These are phyloP conservation scores for Stenopsyche tienmushanensis DNA, from an alignment of 1,140 invertebrate species.

Conservation along the genomic window DNA sequence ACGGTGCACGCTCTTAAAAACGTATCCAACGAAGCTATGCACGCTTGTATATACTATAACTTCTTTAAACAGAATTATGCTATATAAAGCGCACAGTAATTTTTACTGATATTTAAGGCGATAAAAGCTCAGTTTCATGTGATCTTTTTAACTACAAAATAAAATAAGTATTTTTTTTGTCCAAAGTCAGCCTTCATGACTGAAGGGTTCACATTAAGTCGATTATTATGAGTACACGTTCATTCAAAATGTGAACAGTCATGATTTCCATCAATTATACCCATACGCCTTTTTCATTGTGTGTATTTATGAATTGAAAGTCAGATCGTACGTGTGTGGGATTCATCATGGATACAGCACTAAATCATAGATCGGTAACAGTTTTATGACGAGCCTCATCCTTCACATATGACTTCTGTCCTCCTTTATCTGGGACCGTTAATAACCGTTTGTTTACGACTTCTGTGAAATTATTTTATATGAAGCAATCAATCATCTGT, in stretches of 20 bases:
- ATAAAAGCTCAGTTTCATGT: too few relatives aligned
- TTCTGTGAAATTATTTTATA: constrained; percentile 40
- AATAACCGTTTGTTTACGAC: constrained; percentile 38
- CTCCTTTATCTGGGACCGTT: constrained; percentile 24
- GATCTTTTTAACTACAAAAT: too few relatives aligned
- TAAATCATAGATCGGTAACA: constrained; percentile 30
- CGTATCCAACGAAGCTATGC: too few relatives aligned
- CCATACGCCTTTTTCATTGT: neutral
- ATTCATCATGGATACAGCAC: neutral
- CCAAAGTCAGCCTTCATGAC: too few relatives aligned
- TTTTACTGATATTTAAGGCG: too few relatives aligned
- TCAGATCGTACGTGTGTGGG: neutral
- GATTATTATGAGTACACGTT: too few relatives aligned
- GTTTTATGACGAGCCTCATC: constrained; percentile 20
- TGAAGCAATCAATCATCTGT: constrained; percentile 38
- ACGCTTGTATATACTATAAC: too few relatives aligned
- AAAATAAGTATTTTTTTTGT: too few relatives aligned
- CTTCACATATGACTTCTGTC: constrained; percentile 13
- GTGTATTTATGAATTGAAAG: neutral
- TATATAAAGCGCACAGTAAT: too few relatives aligned
- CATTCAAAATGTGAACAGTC: neutral
- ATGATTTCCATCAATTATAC: neutral
- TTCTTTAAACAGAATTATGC: too few relatives aligned
- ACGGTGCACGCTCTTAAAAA: too few relatives aligned
- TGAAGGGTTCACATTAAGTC: too few relatives aligned